Percentiles rank a stretch among this genome's conserved stretches.
phyloP scores from a whole-genome alignment of 2,888 invertebrate species.

The Dusona sp. region DNA sequence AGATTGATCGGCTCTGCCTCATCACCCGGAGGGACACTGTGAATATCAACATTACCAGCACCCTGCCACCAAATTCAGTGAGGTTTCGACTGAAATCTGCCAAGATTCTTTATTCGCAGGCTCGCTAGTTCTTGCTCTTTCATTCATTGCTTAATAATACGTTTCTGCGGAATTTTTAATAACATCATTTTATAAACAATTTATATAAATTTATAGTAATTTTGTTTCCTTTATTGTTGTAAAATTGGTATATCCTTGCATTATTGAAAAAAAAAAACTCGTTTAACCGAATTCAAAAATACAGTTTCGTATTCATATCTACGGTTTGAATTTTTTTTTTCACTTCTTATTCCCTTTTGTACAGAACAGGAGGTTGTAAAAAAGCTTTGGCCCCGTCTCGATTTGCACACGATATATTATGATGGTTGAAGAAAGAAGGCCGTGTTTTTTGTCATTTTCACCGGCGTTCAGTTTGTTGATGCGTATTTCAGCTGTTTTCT shows the following conservation, averaged over 20 bases:
- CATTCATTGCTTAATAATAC: background rate
- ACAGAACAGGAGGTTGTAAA: background rate
- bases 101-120: slow-evolving; percentile 1
- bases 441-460: background rate
- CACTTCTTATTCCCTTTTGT: background rate
- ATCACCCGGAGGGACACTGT: slow-evolving; percentile 7
- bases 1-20: slow-evolving; percentile 56
- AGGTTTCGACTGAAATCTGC: slow-evolving; percentile 7
- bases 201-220: background rate
- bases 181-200: background rate
- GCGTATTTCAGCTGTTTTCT: slow-evolving; percentile 28
- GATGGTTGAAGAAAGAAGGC: background rate
- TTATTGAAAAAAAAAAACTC: too few species aligned
- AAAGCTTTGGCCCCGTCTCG: background rate
- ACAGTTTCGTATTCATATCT: background rate
- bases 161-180: background rate
- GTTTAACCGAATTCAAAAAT: background rate
- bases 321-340: background rate
- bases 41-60: slow-evolving; percentile 27
- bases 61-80: background rate
- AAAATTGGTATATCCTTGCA: too few species aligned
- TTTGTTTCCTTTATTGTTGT: background rate
- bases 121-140: background rate
- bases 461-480: slow-evolving; percentile 23
- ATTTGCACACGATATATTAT: slow-evolving; percentile 6